These are phyloP conservation scores for Platanista minor DNA, from an alignment of 2,113 vertebrate species.

Conservation along the genomic window DNA sequence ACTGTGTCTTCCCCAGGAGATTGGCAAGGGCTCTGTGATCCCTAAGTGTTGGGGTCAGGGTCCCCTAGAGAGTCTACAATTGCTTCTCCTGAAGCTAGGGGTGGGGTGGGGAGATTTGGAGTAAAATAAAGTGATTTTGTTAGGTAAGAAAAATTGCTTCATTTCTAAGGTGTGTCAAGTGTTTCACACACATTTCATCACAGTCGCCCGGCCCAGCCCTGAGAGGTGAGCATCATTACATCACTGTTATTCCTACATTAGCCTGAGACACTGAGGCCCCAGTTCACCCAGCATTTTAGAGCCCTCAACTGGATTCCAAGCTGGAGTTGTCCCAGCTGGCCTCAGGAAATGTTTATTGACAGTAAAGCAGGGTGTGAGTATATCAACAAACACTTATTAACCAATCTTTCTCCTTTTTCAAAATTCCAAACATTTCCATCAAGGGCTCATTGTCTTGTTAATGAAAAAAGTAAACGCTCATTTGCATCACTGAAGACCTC, in stretches of 20 bases:
- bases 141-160: not conserved
- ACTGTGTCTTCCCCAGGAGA: not conserved
- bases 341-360: not conserved
- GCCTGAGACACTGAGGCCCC: not conserved
- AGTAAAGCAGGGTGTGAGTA: not conserved
- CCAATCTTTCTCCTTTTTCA: constrained; percentile 1
- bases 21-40: not conserved
- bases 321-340: not conserved
- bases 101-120: not conserved
- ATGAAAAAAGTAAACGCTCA: constrained; percentile 9
- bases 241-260: not conserved
- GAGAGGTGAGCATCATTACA: not conserved
- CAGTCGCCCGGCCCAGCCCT: not conserved
- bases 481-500: constrained; percentile 25
- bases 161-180: not conserved
- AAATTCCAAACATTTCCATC: not conserved
- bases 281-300: not conserved
- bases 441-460: constrained; percentile 22
- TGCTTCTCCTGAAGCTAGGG: not conserved
- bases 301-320: not conserved
- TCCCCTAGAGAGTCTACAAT: not conserved
- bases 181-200: not conserved
- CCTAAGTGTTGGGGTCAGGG: not conserved
- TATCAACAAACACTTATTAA: not conserved
- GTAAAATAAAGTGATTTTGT: not conserved